Percentiles rank a stretch among this genome's conserved stretches.
Conservation (phyloP, 2,113 vertebrate species). For the Lathamus discolor region DNA sequence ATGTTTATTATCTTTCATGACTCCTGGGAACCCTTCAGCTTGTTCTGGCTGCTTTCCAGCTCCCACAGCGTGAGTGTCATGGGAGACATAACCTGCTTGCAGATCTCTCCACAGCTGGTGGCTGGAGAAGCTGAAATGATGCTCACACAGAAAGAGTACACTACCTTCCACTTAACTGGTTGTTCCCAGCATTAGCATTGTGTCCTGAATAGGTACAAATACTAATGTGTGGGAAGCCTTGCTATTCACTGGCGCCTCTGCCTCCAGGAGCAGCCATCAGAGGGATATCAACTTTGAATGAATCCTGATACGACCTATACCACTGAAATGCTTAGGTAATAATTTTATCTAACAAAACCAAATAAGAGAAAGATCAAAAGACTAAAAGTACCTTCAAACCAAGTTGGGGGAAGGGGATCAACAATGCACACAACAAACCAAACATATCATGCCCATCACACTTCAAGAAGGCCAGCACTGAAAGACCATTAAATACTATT, state of each 20-base stretch:
- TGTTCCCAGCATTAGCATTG: neutral
- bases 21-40: neutral
- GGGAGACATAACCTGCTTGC: neutral
- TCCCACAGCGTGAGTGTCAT: rapidly evolving
- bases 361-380: neutral
- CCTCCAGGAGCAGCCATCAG: neutral
- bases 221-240: neutral
- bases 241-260: neutral
- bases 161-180: neutral
- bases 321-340: neutral
- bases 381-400: neutral
- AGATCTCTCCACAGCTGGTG: neutral
- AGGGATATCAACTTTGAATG: neutral
- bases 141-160: neutral
- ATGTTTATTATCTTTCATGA: neutral
- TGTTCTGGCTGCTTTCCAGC: neutral
- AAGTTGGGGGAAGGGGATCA: neutral
- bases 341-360: neutral
- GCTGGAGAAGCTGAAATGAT: neutral
- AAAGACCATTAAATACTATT: neutral
- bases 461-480: neutral
- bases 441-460: neutral
- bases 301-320: neutral
- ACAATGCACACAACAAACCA: neutral
- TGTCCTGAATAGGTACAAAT: neutral